Evolutionary conservation across 2,797 vertebrate genomes (phyloP).

Genomic region (Arrhamphus sclerolepis): DNA sequence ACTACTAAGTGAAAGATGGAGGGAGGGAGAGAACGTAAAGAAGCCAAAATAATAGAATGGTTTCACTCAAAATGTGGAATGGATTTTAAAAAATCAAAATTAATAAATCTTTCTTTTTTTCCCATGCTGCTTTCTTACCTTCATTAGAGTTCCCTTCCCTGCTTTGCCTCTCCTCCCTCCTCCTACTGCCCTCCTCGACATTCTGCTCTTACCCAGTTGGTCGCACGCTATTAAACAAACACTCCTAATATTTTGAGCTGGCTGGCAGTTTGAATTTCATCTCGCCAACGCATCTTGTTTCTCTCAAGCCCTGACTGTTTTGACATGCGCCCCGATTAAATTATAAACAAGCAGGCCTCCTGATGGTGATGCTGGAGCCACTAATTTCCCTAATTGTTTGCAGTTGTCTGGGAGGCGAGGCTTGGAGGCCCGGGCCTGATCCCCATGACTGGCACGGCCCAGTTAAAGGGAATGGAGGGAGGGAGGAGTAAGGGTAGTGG

Average conservation of each 20-base stretch:
- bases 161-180: slow-evolving; percentile 4
- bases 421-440: slow-evolving; percentile 84
- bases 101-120: slow-evolving; percentile 57
- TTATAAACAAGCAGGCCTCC: slow-evolving; percentile 99
- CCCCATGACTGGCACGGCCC: slow-evolving; percentile 61
- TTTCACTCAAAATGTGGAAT: slow-evolving; percentile 70
- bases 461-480: slow-evolving; percentile 36
- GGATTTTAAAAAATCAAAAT: slow-evolving; percentile 41
- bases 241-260: slow-evolving; percentile 99
- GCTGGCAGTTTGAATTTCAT: slow-evolving; percentile 99
- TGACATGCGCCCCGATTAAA: slow-evolving; percentile 99
- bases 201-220: slow-evolving; percentile 78
- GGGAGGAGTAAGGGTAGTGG: slow-evolving; percentile 45
- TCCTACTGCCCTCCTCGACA: slow-evolving; percentile 24
- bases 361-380: slow-evolving; percentile 99
- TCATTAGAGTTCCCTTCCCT: slow-evolving; percentile 60
- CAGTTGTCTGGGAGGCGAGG: slow-evolving; percentile 97
- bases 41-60: slow-evolving; percentile 66
- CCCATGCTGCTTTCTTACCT: slow-evolving; percentile 56
- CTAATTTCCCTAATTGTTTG: slow-evolving; percentile 99
- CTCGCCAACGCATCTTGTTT: slow-evolving; percentile 99
- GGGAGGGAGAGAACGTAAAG: slow-evolving; percentile 1
- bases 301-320: slow-evolving; percentile 99
- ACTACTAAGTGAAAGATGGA: slow-evolving; percentile 70
- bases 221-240: slow-evolving; percentile 99